phyloP scores from a whole-genome alignment of 2,888 invertebrate species.

The Nematopogon swammerdamellus region DNA sequence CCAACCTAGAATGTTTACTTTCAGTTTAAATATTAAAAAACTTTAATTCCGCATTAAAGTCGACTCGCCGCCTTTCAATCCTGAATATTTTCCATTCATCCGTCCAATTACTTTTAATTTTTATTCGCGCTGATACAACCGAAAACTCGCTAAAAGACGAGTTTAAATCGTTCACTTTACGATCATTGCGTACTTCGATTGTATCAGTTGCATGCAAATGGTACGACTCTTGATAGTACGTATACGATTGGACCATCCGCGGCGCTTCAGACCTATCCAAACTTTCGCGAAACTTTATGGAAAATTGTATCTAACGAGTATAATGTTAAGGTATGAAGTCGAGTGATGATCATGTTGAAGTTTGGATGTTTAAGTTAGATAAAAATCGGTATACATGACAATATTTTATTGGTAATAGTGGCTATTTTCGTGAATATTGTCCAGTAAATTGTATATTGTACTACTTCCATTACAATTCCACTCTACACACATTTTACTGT shows the following conservation, averaged over 20 bases:
- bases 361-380: background rate
- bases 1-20: no score
- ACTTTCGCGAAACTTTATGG: background rate
- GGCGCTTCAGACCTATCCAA: background rate
- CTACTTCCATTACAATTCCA: background rate
- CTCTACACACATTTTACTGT: background rate
- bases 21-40: no score
- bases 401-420: slow-evolving; percentile 29
- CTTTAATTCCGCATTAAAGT: no score
- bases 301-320: background rate
- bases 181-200: slow-evolving; percentile 40
- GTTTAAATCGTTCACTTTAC: slow-evolving; percentile 46
- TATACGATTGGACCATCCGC: background rate
- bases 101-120: background rate
- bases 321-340: no score
- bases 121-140: background rate
- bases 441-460: background rate
- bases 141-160: slow-evolving; percentile 36
- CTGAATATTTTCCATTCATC: background rate
- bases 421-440: slow-evolving; percentile 20
- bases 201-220: slow-evolving; percentile 46
- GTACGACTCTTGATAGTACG: background rate
- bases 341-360: background rate
- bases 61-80: no score
- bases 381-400: slow-evolving; percentile 6